These are phyloP conservation scores for Synchiropus splendidus DNA, from an alignment of 2,113 vertebrate species.

Conservation along the genomic window DNA sequence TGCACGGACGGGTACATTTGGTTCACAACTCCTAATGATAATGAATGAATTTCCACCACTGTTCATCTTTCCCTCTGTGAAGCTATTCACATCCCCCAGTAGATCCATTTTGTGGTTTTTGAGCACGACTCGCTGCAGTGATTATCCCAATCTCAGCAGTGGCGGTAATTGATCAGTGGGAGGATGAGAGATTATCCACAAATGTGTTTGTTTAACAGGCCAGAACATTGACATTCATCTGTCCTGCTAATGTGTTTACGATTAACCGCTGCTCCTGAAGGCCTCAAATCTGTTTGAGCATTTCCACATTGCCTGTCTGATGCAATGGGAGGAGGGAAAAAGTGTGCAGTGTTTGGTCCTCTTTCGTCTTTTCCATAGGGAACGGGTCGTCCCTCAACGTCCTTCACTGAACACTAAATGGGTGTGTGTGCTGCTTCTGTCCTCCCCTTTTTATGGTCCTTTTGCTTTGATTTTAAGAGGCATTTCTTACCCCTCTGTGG, in stretches of 20 bases:
- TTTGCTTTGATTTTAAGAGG: conserved; percentile 8
- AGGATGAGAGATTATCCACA: conserved; percentile 37
- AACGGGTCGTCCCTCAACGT: too few species aligned
- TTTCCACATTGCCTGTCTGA: too few species aligned
- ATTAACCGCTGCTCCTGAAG: conserved; percentile 26
- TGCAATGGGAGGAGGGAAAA: too few species aligned
- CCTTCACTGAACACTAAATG: neutral
- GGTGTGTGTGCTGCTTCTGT: neutral
- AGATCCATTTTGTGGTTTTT: too few species aligned
- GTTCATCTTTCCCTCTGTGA: too few species aligned
- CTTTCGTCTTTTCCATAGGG: too few species aligned
- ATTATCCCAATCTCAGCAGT: conserved; percentile 13
- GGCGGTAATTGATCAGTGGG: conserved; percentile 36
- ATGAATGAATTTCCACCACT: too few species aligned
- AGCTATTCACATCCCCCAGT: too few species aligned
- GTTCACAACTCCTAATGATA: too few species aligned
- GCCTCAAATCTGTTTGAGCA: conserved; percentile 1
- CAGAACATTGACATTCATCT: conserved; percentile 54
- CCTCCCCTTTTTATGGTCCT: conserved; percentile 2
- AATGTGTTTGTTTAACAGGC: conserved; percentile 43
- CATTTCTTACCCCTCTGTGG: conserved; percentile 3
- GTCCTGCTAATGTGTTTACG: conserved; percentile 24
- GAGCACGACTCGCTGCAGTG: conserved; percentile 1
- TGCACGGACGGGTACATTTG: too few species aligned
- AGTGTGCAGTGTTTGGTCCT: too few species aligned